phyloP scores from a whole-genome alignment of 2,797 vertebrate genomes.

The Leuciscus waleckii region DNA sequence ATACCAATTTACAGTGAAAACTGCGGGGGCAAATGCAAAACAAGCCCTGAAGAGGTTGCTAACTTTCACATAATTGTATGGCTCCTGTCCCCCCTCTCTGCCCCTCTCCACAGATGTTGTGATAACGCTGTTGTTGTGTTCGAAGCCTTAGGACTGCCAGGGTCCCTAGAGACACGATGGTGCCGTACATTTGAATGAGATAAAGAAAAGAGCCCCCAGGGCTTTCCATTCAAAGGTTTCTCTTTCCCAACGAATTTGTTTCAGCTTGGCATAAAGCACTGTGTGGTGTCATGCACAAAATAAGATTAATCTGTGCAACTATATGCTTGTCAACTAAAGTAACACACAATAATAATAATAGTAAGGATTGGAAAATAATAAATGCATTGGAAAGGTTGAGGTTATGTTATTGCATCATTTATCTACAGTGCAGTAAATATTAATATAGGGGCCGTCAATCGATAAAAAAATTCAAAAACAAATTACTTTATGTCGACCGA shows the following conservation, averaged over 20 bases:
- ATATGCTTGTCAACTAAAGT: constrained; percentile 36
- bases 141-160: constrained; percentile 53
- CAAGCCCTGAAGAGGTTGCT: constrained; percentile 36
- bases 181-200: constrained; percentile 55
- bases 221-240: constrained; percentile 53
- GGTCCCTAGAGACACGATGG: constrained; percentile 45
- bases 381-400: constrained; percentile 21
- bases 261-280: constrained; percentile 39
- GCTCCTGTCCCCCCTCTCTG: constrained; percentile 44
- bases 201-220: constrained; percentile 42
- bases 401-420: constrained; percentile 34
- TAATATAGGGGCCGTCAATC: not conserved
- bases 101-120: constrained; percentile 50
- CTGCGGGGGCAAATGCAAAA: constrained; percentile 39
- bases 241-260: constrained; percentile 38
- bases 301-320: constrained; percentile 51
- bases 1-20: constrained; percentile 23
- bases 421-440: constrained; percentile 10
- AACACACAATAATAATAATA: constrained; percentile 31
- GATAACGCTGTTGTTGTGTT: constrained; percentile 57
- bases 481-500: not conserved
- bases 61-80: constrained; percentile 48
- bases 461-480: constrained; percentile 5
- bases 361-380: constrained; percentile 33
- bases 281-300: constrained; percentile 40